Evolutionary conservation across 2,797 vertebrate species (phyloP).

Genomic region (Gymnocypris eckloni): DNA sequence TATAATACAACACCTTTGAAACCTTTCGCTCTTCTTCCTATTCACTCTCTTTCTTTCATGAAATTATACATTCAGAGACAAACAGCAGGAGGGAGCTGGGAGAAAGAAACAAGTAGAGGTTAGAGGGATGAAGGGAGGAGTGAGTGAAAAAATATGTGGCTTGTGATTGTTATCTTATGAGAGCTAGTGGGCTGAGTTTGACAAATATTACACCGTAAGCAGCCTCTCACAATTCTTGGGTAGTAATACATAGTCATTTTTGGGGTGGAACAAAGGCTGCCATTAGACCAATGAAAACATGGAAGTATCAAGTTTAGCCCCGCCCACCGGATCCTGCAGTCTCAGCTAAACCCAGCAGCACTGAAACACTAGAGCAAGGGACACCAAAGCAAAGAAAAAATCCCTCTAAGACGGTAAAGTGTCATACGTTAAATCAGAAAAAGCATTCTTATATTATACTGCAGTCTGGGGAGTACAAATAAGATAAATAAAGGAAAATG

Average conservation of each 20-base stretch:
- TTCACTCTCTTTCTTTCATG: neutral
- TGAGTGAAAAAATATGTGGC: neutral
- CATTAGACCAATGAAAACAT: slow-evolving; percentile 11
- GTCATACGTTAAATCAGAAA: neutral
- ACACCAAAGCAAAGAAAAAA: neutral
- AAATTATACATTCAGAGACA: slow-evolving; percentile 1
- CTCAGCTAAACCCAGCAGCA: slow-evolving; percentile 6
- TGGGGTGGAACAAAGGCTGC: neutral
- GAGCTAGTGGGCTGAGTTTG: neutral
- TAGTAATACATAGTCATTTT: neutral
- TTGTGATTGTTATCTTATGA: neutral
- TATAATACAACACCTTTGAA: neutral
- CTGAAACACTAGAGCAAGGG: slow-evolving; percentile 1
- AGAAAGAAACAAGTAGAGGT: neutral
- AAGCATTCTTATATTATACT: neutral
- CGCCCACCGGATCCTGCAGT: slow-evolving; percentile 5
- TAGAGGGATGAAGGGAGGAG: neutral
- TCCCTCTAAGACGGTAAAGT: neutral
- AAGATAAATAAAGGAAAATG: neutral
- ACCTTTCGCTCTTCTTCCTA: slow-evolving; percentile 24
- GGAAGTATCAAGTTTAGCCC: neutral
- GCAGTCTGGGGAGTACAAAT: too few relatives aligned
- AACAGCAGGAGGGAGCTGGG: neutral
- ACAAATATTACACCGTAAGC: neutral
- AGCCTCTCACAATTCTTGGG: neutral